Evolutionary conservation across 2,888 invertebrate genomes (phyloP).

Genomic region (Drosophila seclusa): DNA sequence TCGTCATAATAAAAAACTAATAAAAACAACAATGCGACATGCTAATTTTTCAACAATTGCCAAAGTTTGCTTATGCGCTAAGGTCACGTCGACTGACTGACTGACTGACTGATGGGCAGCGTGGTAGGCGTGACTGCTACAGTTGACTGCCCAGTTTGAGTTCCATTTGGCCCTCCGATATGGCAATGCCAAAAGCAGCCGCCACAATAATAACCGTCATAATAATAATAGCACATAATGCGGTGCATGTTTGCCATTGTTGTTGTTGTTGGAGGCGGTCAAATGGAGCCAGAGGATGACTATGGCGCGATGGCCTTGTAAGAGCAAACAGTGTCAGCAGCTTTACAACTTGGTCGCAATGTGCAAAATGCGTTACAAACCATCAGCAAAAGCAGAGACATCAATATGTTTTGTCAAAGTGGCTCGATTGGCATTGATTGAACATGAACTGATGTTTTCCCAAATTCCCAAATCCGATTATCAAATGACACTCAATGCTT

Average conservation of each 20-base stretch:
- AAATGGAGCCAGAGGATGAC: slow-evolving; percentile 19
- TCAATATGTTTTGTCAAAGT: slow-evolving; percentile 19
- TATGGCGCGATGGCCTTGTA: slow-evolving; percentile 42
- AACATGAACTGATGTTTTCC: slow-evolving; percentile 36
- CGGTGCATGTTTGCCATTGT: slow-evolving; percentile 41
- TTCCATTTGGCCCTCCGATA: slow-evolving; percentile 20
- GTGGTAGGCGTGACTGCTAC: slow-evolving; percentile 57
- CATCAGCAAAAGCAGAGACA: slow-evolving; percentile 30
- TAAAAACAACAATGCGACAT: slow-evolving; percentile 59
- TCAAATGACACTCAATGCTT: neutral
- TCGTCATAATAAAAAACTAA: slow-evolving; percentile 38
- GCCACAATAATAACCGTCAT: slow-evolving; percentile 55
- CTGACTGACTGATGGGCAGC: slow-evolving; percentile 14
- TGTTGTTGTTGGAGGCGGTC: slow-evolving; percentile 23
- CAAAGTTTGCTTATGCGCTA: slow-evolving; percentile 72
- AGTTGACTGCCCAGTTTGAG: slow-evolving; percentile 59
- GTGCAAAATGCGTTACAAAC: slow-evolving; percentile 40
- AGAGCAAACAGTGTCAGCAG: slow-evolving; percentile 38
- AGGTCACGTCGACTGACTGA: slow-evolving; percentile 57
- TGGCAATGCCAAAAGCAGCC: slow-evolving; percentile 47
- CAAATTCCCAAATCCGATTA: slow-evolving; percentile 7
- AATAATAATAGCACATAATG: slow-evolving; percentile 60
- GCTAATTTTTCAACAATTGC: slow-evolving; percentile 56
- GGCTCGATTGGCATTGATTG: slow-evolving; percentile 35
- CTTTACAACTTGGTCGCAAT: slow-evolving; percentile 22